These are phyloP conservation scores for Chlorops oryzae DNA, from an alignment of 1,140 invertebrate species.

Conservation along the genomic window DNA sequence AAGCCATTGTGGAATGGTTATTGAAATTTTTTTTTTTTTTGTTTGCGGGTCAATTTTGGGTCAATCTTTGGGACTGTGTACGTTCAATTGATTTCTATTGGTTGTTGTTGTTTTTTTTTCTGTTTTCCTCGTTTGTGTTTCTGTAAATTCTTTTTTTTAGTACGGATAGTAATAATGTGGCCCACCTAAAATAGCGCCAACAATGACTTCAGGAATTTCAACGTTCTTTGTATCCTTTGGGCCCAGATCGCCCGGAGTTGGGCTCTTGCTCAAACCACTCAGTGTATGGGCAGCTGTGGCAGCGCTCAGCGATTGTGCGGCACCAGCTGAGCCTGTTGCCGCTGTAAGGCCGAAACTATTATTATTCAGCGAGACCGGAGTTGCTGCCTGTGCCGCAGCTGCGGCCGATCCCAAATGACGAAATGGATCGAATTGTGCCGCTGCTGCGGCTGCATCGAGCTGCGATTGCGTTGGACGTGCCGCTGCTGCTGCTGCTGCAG, in stretches of 20 bases:
- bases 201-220: constrained; percentile 91
- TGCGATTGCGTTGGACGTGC: constrained; percentile 62
- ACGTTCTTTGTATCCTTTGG: constrained; percentile 79
- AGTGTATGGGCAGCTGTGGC: constrained; percentile 59
- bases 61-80: constrained; percentile 5
- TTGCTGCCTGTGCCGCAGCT: constrained; percentile 57
- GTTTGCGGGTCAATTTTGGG: not conserved
- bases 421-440: constrained; percentile 62
- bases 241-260: constrained; percentile 68
- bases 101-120: constrained; percentile 14
- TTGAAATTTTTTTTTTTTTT: constrained; percentile 14
- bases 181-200: constrained; percentile 89
- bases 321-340: constrained; percentile 57
- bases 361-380: constrained; percentile 67
- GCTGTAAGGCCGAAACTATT: constrained; percentile 69
- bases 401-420: constrained; percentile 57
- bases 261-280: constrained; percentile 79
- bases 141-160: constrained; percentile 24
- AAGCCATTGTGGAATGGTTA: constrained; percentile 17
- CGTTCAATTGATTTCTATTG: constrained; percentile 12
- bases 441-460: constrained; percentile 56
- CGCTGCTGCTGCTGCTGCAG: constrained; percentile 53
- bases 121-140: constrained; percentile 12
- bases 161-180: constrained; percentile 42
- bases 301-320: constrained; percentile 71